These are phyloP conservation scores for Prostheceraeus crozeri DNA, from an alignment of 2,888 invertebrate genomes.

Conservation along the genomic window DNA sequence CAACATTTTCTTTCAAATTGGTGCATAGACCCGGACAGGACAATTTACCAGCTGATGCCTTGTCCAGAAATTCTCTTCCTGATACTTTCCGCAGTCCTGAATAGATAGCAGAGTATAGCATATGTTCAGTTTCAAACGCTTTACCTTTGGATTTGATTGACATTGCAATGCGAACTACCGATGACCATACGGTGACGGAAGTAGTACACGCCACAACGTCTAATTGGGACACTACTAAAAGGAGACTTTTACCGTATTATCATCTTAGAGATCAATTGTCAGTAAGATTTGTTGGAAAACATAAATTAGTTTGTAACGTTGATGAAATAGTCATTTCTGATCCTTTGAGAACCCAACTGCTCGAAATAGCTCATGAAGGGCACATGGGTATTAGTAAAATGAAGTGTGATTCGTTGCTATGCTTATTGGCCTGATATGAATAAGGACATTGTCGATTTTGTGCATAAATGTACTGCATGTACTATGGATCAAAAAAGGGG, in stretches of 20 bases:
- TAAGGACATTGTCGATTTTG: background rate
- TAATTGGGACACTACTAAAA: background rate
- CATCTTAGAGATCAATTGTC: too few species aligned
- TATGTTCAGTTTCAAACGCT: background rate
- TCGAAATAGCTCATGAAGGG: conserved; percentile 7
- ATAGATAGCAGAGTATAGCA: conserved; percentile 1
- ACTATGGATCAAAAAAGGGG: conserved; percentile 1
- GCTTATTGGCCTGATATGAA: background rate
- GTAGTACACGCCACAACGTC: background rate
- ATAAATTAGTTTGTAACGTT: too few species aligned
- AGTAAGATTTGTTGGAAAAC: too few species aligned
- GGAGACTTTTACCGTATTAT: too few species aligned
- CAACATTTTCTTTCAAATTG: background rate
- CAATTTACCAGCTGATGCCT: conserved; percentile 1
- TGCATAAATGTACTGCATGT: background rate
- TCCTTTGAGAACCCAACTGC: too few species aligned
- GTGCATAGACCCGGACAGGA: background rate
- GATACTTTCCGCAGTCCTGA: background rate
- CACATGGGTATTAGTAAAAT: conserved; percentile 13
- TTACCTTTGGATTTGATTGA: background rate
- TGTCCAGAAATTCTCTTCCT: background rate
- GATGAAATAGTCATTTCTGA: too few species aligned
- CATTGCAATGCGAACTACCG: background rate
- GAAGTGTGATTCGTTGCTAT: background rate
- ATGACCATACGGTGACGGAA: background rate